These are phyloP conservation scores for Danaus plexippus DNA, from an alignment of 1,140 invertebrate species.

Conservation along the genomic window DNA sequence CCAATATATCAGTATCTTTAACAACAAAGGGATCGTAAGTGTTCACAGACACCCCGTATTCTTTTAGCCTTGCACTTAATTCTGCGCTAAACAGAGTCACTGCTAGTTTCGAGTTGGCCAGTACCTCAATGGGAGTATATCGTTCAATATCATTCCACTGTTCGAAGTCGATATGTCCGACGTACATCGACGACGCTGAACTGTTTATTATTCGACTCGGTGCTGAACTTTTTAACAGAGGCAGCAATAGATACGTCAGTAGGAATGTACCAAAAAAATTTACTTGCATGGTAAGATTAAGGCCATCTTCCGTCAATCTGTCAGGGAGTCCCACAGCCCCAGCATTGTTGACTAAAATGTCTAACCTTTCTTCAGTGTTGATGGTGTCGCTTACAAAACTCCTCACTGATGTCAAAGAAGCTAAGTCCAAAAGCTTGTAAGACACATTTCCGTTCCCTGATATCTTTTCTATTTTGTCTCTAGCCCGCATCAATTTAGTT, in stretches of 20 bases:
- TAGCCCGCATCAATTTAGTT: constrained; percentile 64
- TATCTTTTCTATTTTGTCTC: constrained; percentile 40
- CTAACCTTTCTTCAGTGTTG: constrained; percentile 70
- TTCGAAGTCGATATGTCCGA: constrained; percentile 75
- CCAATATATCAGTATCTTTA: constrained; percentile 47
- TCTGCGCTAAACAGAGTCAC: constrained; percentile 78
- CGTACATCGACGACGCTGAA: constrained; percentile 76
- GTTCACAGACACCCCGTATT: constrained; percentile 73
- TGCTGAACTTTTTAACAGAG: constrained; percentile 71
- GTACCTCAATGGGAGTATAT: constrained; percentile 72
- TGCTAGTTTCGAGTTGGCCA: constrained; percentile 75
- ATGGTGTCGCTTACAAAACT: constrained; percentile 43
- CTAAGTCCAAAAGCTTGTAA: constrained; percentile 46
- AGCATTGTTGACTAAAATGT: constrained; percentile 83
- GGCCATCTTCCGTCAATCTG: constrained; percentile 73
- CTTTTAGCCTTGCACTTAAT: constrained; percentile 72
- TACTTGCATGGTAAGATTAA: constrained; percentile 77
- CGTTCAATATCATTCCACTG: constrained; percentile 69
- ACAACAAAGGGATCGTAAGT: constrained; percentile 75
- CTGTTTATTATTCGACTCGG: constrained; percentile 80
- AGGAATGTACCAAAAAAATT: constrained; percentile 83
- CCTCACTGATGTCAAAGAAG: constrained; percentile 54
- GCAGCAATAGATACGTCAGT: constrained; percentile 79
- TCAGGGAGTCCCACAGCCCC: constrained; percentile 72
- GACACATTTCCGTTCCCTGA: constrained; percentile 42